Evolutionary conservation across 1,140 invertebrate genomes (phyloP).

Genomic region (Gonatopus flavifemur): DNA sequence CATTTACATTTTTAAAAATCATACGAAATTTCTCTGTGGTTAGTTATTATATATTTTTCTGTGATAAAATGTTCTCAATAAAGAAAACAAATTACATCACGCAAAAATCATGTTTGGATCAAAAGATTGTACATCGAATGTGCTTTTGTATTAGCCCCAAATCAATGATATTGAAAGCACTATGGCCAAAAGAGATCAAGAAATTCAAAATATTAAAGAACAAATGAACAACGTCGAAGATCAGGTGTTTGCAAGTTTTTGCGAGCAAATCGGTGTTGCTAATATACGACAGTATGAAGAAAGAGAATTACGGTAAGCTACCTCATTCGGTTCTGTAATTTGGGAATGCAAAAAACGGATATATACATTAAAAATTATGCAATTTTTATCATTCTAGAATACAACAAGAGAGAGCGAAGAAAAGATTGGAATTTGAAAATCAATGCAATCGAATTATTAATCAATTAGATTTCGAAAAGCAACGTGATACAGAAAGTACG

Average conservation of each 20-base stretch:
- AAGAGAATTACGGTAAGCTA: constrained; percentile 75
- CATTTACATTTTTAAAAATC: constrained; percentile 1
- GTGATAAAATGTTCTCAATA: constrained; percentile 30
- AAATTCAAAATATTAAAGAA: constrained; percentile 84
- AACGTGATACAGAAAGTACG: constrained; percentile 79
- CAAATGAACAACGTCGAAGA: constrained; percentile 93
- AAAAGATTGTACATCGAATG: no score
- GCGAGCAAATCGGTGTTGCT: constrained; percentile 81
- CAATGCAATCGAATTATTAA: constrained; percentile 88
- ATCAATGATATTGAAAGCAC: constrained; percentile 62
- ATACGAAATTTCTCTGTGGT: constrained; percentile 9
- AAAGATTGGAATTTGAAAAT: constrained; percentile 88
- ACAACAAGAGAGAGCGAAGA: constrained; percentile 87
- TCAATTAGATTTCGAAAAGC: constrained; percentile 90
- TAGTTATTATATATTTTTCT: constrained; percentile 7
- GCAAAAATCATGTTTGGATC: no score
- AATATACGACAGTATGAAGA: constrained; percentile 97
- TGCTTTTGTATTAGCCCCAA: no score
- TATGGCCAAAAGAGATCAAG: constrained; percentile 73
- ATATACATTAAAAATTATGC: constrained; percentile 1
- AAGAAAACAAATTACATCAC: no score
- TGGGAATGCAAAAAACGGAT: no score
- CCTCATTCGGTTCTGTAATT: neutral
- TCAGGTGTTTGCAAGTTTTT: constrained; percentile 89
- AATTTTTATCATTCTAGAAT: constrained; percentile 55